Base-by-base conservation (phyloP, 2,113 vertebrate species). In the Damaliscus lunatus region DNA sequence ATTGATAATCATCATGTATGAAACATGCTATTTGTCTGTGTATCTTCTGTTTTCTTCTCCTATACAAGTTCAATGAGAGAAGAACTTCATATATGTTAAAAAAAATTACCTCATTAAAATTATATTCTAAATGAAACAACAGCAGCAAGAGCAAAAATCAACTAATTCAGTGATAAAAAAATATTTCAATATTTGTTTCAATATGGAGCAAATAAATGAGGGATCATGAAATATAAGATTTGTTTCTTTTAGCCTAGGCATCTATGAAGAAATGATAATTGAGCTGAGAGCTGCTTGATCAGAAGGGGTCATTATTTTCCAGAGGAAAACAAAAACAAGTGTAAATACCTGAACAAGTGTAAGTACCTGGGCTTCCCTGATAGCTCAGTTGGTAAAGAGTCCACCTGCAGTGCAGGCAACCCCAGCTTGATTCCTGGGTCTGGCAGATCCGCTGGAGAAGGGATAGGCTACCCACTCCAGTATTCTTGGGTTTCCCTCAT, bases 401-500 rank as follows among this genome's bases (percentile, higher is more conserved):
- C 67, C n/a, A 71, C 67, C n/a, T 71, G n/a, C n/a, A 71, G n/a
- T 71, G n/a, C 17, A 71, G n/a, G n/a, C 2, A 2, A 21, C n/a
- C 67, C 67, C 10, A 36, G n/a, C 19, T 36, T 40, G 19, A 71
- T 23, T 23, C n/a, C n/a, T 71, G 67, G n/a, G 19, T 23, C n/a
- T 71, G 67, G 10, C 36, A 71, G n/a, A 40, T 40, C 67, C 0
- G 0, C n/a, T 40, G n/a, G 19, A 71, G n/a, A 71, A 71, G n/a
- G 2, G 19, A 23, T 23, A 71, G n/a, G n/a, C n/a, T 36, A 12
- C n/a, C n/a, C 67, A 71, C 19, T 23, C n/a, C 4, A 23, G 64
- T 40, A 40, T 71, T 40, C 67, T 71, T 71, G 19, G 19, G 67
- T 71, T 71, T 71, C 67, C n/a, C n/a, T 64, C 10, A 10, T 71